These are phyloP conservation scores for Eurystomus glaucurus DNA, from an alignment of 2,797 vertebrate genomes.

Conservation along the genomic window DNA sequence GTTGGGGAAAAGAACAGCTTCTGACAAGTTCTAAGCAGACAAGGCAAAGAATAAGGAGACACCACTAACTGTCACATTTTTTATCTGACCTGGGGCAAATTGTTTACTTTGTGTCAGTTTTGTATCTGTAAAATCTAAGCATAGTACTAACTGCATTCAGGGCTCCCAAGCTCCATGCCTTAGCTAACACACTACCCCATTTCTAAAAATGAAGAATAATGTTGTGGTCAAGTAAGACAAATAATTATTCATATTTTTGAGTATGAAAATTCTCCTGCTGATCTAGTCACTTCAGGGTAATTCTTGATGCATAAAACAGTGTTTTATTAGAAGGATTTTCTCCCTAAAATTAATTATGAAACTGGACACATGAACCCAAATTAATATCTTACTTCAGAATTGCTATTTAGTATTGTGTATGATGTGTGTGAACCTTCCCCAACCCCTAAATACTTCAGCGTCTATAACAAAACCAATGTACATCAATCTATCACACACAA, in stretches of 20 bases:
- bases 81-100: neutral
- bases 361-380: neutral
- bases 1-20: neutral
- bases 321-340: neutral
- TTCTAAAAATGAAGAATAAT: neutral
- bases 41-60: neutral
- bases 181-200: neutral
- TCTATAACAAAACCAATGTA: neutral
- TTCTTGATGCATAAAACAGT: neutral
- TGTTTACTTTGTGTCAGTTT: slow-evolving; percentile 20
- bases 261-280: neutral
- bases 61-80: neutral
- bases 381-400: neutral
- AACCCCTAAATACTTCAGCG: neutral
- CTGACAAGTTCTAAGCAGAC: neutral
- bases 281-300: neutral
- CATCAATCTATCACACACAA: rapidly evolving
- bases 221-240: neutral
- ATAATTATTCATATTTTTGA: neutral
- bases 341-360: neutral
- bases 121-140: neutral
- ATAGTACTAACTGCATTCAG: neutral
- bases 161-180: neutral
- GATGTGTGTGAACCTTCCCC: neutral
- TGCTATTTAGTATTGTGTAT: neutral